phyloP scores from a whole-genome alignment of 2,113 vertebrate genomes.

The Pluvianellus socialis region DNA sequence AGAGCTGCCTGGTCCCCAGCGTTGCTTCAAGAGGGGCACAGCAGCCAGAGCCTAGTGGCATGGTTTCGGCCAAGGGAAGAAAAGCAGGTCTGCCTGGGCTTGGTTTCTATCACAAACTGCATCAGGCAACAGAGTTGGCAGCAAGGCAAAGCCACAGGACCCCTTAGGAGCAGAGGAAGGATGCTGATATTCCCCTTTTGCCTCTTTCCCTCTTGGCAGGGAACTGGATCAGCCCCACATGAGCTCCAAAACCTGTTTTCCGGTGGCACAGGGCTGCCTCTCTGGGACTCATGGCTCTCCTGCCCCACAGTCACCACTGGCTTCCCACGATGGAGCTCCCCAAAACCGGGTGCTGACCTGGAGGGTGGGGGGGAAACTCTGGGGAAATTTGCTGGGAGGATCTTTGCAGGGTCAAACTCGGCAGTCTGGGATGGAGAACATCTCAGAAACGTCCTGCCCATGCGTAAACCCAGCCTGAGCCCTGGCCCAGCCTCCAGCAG shows the following conservation, averaged over 20 bases:
- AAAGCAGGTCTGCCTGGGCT: neutral
- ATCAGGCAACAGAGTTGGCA: neutral
- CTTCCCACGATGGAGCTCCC: neutral
- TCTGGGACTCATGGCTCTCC: accelerated
- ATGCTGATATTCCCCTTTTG: neutral
- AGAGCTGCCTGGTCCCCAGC: neutral
- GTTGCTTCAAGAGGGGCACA: neutral
- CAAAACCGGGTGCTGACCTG: neutral
- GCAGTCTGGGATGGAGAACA: neutral
- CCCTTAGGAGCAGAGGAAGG: neutral
- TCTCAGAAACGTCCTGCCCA: neutral
- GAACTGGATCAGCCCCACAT: neutral
- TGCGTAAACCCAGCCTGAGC: neutral
- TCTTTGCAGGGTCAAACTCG: neutral
- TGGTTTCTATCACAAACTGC: neutral
- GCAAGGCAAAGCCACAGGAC: neutral
- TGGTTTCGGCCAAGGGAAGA: neutral
- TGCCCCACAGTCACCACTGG: accelerated
- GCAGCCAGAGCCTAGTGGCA: neutral
- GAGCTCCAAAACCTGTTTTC: neutral
- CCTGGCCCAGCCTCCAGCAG: neutral
- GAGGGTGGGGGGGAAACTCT: neutral
- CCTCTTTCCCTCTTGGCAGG: neutral
- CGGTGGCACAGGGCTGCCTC: neutral
- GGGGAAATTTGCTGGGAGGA: neutral